Conservation (phyloP, 2,888 invertebrate genomes). For the Nomada hirtipes region DNA sequence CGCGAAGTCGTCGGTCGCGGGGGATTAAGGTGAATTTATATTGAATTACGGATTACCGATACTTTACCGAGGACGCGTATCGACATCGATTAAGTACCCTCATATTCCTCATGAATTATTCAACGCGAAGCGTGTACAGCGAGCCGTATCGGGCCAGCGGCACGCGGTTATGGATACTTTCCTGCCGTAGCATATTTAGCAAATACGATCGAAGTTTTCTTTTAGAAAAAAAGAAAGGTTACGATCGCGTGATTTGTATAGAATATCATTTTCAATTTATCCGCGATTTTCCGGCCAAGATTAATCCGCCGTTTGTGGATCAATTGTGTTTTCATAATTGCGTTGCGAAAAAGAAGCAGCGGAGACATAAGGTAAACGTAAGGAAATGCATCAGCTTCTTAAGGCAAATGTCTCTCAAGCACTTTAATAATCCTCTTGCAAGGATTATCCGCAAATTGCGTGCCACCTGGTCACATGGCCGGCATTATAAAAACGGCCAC, state of each 20-base stretch:
- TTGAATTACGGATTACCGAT: conserved; percentile 59
- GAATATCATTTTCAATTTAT: too few relatives aligned
- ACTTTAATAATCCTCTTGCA: neutral
- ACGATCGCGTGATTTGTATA: neutral
- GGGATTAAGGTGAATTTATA: conserved; percentile 56
- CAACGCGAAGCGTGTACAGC: conserved; percentile 44
- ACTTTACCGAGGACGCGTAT: conserved; percentile 40
- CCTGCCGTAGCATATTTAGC: conserved; percentile 34
- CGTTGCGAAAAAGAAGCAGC: neutral
- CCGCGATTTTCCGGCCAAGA: too few relatives aligned
- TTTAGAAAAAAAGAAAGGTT: neutral
- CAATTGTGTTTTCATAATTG: too few relatives aligned
- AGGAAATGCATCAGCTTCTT: too few relatives aligned
- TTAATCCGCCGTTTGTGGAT: too few relatives aligned
- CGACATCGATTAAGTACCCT: conserved; percentile 66
- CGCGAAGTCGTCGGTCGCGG: conserved; percentile 22
- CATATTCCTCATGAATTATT: conserved; percentile 68
- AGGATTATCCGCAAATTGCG: neutral
- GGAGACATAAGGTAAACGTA: neutral
- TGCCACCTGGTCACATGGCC: neutral
- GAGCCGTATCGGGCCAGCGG: conserved; percentile 47
- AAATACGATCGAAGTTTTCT: conserved; percentile 15
- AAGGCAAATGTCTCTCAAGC: neutral
- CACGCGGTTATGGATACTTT: conserved; percentile 37
- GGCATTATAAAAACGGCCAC: conserved; percentile 13